Evolutionary conservation across 1,140 invertebrate genomes (phyloP).

Genomic region (Neelides sp.): DNA sequence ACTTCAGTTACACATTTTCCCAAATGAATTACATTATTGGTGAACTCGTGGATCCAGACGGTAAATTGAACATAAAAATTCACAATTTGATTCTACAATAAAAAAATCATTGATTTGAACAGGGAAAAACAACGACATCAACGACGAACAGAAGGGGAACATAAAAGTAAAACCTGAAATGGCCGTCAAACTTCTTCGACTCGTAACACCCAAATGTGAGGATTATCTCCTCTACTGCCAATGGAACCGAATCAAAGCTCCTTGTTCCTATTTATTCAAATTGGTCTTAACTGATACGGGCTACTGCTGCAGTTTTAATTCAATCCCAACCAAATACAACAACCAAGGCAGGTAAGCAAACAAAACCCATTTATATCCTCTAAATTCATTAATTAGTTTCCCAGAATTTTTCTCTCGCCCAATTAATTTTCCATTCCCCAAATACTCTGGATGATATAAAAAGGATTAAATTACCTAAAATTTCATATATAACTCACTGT

Average conservation of each 20-base stretch:
- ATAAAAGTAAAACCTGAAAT: conserved; percentile 11
- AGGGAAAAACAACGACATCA: conserved; percentile 11
- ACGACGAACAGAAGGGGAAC: background rate
- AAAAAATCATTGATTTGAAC: too few species aligned
- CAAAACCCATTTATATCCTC: too few species aligned
- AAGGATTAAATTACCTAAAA: too few species aligned
- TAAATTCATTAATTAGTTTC: too few species aligned
- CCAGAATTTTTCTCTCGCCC: too few species aligned
- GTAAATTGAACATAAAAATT: too few species aligned
- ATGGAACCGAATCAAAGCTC: conserved; percentile 15
- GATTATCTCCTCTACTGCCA: conserved; percentile 22
- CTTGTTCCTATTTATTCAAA: conserved; percentile 21
- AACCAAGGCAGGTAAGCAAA: background rate
- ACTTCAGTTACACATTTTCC: conserved; percentile 20
- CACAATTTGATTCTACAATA: too few species aligned
- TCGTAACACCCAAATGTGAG: conserved; percentile 29
- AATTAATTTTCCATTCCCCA: too few species aligned
- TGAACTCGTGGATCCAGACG: conserved; percentile 25
- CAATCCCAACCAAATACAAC: conserved; percentile 10
- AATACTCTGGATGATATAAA: too few species aligned
- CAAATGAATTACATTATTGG: conserved; percentile 28
- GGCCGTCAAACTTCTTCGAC: conserved; percentile 21
- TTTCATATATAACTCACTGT: too few species aligned
- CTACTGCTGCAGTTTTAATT: conserved; percentile 29
- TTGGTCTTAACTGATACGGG: conserved; percentile 27